Percentiles rank a stretch among this genome's conserved stretches.
phyloP scores from a whole-genome alignment of 2,888 invertebrate genomes.

The Phengaris arion region DNA sequence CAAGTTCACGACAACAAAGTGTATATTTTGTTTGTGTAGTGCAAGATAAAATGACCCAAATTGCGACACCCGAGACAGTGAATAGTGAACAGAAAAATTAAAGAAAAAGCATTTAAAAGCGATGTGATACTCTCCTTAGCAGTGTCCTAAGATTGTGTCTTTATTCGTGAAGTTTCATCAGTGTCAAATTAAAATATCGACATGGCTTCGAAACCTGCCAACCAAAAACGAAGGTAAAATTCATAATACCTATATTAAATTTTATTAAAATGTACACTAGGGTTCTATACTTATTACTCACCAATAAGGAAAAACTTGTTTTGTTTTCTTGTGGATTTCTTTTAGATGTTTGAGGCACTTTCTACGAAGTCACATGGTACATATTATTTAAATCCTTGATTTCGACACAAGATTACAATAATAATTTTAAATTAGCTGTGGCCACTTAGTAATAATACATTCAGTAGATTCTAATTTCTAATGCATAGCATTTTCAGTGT shows the following conservation, averaged over 20 bases:
- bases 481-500: not conserved
- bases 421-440: not conserved
- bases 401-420: not conserved
- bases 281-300: not conserved
- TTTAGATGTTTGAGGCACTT: not conserved
- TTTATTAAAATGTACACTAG: not conserved
- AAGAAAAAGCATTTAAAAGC: constrained; percentile 59
- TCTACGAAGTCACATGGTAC: constrained; percentile 6
- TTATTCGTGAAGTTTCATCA: constrained; percentile 72
- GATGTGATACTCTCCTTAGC: constrained; percentile 79
- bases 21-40: constrained; percentile 62
- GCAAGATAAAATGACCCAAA: constrained; percentile 73
- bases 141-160: constrained; percentile 79
- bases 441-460: not conserved
- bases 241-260: not conserved
- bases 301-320: not conserved
- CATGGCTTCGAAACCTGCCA: constrained; percentile 78
- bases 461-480: not conserved
- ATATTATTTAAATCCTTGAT: not conserved
- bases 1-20: constrained; percentile 72
- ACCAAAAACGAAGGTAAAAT: constrained; percentile 85
- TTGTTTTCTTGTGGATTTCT: not conserved
- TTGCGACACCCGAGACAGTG: constrained; percentile 64
- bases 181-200: constrained; percentile 60
- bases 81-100: constrained; percentile 52